Conservation (phyloP, 2,113 vertebrate species). For the Megalops atlanticus region DNA sequence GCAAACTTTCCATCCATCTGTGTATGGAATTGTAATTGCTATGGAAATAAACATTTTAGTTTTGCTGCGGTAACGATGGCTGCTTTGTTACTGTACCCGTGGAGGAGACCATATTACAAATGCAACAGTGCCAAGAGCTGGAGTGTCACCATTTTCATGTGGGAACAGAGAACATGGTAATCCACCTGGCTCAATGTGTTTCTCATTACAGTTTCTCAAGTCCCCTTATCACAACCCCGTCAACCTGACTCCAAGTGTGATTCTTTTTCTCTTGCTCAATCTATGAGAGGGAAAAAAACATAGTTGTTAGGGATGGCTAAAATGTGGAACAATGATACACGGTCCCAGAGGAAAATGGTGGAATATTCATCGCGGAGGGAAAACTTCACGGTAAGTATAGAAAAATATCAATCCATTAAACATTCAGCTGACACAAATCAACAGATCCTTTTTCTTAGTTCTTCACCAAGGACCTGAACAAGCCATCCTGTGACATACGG, state of each 20-base stretch:
- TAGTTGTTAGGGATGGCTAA: conserved; percentile 17
- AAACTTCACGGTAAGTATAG: conserved; percentile 31
- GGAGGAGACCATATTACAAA: conserved; percentile 9
- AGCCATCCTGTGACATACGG: neutral
- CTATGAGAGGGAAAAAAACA: neutral
- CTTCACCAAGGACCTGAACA: neutral
- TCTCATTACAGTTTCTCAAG: conserved; percentile 37
- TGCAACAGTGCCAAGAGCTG: neutral
- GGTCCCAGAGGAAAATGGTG: neutral
- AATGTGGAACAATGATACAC: conserved; percentile 33
- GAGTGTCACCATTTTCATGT: conserved; percentile 4
- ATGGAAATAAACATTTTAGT: conserved; percentile 51
- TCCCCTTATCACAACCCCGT: conserved; percentile 32
- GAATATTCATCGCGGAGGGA: conserved; percentile 4
- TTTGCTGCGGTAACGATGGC: conserved; percentile 18
- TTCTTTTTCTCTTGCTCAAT: conserved; percentile 27
- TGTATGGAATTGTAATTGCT: conserved; percentile 43
- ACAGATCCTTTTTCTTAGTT: neutral
- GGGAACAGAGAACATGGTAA: neutral
- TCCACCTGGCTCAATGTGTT: conserved; percentile 29
- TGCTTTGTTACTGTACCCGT: conserved; percentile 35
- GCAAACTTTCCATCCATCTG: conserved; percentile 37
- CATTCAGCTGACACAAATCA: neutral
- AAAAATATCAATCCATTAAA: neutral
- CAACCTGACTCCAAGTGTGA: neutral